Evolutionary conservation across 1,140 invertebrate species (phyloP), one percentile per base, ranked within the genome.

Genomic region (Pseudobourletiella spinata): DNA sequence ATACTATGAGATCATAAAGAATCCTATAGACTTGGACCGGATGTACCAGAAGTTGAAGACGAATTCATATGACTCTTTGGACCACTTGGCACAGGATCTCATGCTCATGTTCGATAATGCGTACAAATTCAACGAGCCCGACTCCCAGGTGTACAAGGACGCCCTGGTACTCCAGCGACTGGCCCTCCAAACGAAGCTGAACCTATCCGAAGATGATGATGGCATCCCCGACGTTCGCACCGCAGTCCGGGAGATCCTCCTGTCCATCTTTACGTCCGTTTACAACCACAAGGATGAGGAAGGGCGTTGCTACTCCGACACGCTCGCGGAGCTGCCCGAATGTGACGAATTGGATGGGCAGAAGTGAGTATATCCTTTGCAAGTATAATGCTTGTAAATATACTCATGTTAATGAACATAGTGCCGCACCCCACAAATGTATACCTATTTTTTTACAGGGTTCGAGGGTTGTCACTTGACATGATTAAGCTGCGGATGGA

Each of bases 71-170:
- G 86, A 88, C 16, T 85, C 80, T 59, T 77, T 98, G 8, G 93
- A 96, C 55, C 92, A 97, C 66, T 76, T 98, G 42, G 85, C 94
- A 0, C 83, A 86, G 0, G 96, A 99, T 77, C 89, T 98, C 72
- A 86, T 93, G 67, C 79, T 97, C 16, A 97, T 99, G 92, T 95
- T 99, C 76, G 95, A 99, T 71, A 99, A 99, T 76, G 96, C 95
- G 26, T 98, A 94, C 79, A 96, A 96, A 77, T 99, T 96, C 75
- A 99, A 99, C 76, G 96, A 99, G 75, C 95, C 96, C 0, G 95
- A 98, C 75, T 98, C 95, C 0, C 89, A 95, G 74, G 96, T 99
- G 69, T 99, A 99, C 74, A 98, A 98, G 81, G 95, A 98, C 78
- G 94, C 95, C 0, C 78, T 98, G 55, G 88, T 92, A 30, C 76